These are phyloP conservation scores for Leptinotarsa lineolata DNA, from an alignment of 1,140 invertebrate species.

Conservation along the genomic window DNA sequence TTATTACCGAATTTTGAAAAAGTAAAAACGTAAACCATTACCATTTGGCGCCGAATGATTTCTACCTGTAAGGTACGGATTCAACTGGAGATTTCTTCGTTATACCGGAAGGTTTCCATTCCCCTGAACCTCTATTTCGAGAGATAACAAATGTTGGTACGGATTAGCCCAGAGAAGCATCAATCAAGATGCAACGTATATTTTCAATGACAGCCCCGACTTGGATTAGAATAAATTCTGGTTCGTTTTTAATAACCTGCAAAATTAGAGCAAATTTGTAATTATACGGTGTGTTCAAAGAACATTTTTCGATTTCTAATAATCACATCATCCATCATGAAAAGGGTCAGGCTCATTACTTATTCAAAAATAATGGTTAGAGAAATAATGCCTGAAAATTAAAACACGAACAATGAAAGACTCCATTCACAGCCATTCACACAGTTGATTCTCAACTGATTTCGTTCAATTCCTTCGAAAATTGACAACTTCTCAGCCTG, in stretches of 20 bases:
- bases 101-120: conserved; percentile 13
- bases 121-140: conserved; percentile 4
- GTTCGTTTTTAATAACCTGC: conserved; percentile 36
- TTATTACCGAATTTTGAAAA: conserved; percentile 43
- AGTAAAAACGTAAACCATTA: conserved; percentile 40
- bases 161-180: conserved; percentile 30
- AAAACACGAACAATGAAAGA: no score
- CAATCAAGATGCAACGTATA: conserved; percentile 41
- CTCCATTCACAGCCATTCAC: no score
- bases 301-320: neutral
- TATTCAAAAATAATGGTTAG: no score
- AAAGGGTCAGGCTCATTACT: neutral
- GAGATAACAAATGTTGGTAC: conserved; percentile 33
- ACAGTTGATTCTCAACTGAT: no score
- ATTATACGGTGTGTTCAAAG: neutral
- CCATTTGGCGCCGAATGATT: conserved; percentile 38
- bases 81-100: conserved; percentile 21
- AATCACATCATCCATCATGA: conserved; percentile 1
- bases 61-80: conserved; percentile 32
- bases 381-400: no score
- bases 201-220: conserved; percentile 39
- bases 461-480: no score
- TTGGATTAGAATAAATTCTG: conserved; percentile 37
- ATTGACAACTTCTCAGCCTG: no score
- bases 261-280: conserved; percentile 30